phyloP scores from a whole-genome alignment of 2,888 invertebrate species.

The Deilephila elpenor region DNA sequence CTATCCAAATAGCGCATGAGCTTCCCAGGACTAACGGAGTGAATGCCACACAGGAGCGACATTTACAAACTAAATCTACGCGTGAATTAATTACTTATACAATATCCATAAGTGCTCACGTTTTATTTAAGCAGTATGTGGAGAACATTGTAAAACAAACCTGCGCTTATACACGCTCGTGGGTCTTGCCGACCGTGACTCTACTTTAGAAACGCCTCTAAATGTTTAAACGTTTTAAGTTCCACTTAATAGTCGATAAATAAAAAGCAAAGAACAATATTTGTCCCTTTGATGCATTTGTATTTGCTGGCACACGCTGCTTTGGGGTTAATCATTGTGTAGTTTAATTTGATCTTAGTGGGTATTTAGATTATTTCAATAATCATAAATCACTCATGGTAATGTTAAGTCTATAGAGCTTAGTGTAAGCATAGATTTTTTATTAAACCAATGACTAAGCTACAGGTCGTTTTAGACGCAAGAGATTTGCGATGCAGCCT shows the following conservation, averaged over 20 bases:
- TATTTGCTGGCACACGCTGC: constrained; percentile 34
- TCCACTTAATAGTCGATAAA: constrained; percentile 39
- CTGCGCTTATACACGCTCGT: constrained; percentile 43
- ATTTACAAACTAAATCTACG: constrained; percentile 31
- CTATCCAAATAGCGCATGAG: neutral
- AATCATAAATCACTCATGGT: neutral
- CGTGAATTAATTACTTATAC: constrained; percentile 58
- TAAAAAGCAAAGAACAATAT: constrained; percentile 27
- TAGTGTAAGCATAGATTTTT: no score
- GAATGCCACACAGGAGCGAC: constrained; percentile 13
- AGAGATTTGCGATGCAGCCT: no score
- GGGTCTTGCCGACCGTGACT: constrained; percentile 58
- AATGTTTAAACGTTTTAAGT: constrained; percentile 55
- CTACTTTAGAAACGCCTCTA: constrained; percentile 61
- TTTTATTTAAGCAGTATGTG: constrained; percentile 59
- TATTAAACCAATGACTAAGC: no score
- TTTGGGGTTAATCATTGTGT: constrained; percentile 35
- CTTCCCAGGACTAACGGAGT: constrained; percentile 29
- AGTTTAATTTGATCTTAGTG: neutral
- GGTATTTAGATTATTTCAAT: no score
- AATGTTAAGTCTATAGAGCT: no score
- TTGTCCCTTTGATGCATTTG: constrained; percentile 25
- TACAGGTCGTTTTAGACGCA: no score
- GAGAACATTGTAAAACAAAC: constrained; percentile 61
- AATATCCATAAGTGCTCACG: constrained; percentile 48